Evolutionary conservation across 2,797 vertebrate species (phyloP), one percentile per base, ranked within the genome.

Genomic region (Typhlichthys eigenmanni): DNA sequence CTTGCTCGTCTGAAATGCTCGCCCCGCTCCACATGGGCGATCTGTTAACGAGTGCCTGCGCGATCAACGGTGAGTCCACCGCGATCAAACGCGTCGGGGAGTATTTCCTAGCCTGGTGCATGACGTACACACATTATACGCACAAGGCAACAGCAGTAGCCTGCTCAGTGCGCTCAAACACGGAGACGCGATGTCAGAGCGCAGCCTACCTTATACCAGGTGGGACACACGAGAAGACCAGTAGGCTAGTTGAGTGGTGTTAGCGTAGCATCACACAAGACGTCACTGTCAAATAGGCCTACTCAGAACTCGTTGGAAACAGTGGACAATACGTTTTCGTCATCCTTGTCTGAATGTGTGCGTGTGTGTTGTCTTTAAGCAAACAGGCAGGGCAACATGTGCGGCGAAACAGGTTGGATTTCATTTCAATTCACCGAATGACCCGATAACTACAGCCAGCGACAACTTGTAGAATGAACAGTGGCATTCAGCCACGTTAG

Each of bases 71-170:
- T 5, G 76, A 64, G 49, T 76, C 77, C 1, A 67, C 79, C 1
- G 68, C 17, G 46, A 69, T 1, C 53, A 68, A 62, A 46, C 69
- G 81, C 56, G 66, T 60, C 19, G 89, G 89, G 19, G 72, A 88
- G 75, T 86, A 87, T 71, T 89, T 91, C 54, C 90, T 71, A 71
- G 17, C 74, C 47, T 80, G 79, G 59, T 85, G 76, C 66, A 75
- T 74, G 16, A 55, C 68, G 72, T 79, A 80, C 64, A 78, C 84
- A 46, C 47, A n/a, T 78, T 85, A 87, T 2, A 66, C 74, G 76
- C 66, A 57, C 62, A 1, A 32, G 48, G 16, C 16, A 43, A 9
- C 58, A 13, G n/a, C 24, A n/a, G 32, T 8, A n/a, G 16, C 9
- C 54, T 32, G 29, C 54, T 29, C 19, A 12, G 19, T 38, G 11